Conservation (phyloP, 2,888 invertebrate species). For the Eurytoma adleriae region DNA sequence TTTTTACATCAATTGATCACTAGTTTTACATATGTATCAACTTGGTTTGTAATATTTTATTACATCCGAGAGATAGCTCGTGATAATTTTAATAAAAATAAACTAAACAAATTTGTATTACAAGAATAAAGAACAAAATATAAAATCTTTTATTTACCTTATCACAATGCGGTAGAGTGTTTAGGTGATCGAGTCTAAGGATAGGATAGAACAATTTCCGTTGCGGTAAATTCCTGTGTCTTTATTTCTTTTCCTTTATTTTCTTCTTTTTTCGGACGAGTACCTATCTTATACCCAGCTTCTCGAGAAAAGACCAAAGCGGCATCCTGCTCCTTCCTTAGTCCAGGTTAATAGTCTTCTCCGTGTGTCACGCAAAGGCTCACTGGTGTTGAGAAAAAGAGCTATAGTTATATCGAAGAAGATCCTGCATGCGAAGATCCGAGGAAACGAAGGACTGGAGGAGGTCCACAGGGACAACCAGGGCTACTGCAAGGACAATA, state of each 20-base stretch:
- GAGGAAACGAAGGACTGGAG: not conserved
- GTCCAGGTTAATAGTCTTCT: not conserved
- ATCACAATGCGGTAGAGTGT: not conserved
- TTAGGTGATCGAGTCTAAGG: slow-evolving; percentile 1
- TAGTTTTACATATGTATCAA: too few species aligned
- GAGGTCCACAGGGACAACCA: not conserved
- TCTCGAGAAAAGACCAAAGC: too few species aligned
- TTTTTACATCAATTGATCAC: too few species aligned
- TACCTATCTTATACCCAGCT: not conserved
- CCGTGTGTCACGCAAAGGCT: not conserved
- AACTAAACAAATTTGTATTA: too few species aligned
- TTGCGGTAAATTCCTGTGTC: slow-evolving; percentile 39
- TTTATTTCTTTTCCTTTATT: slow-evolving; percentile 53
- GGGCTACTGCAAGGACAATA: slow-evolving; percentile 63
- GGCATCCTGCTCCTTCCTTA: too few species aligned
- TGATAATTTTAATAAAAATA: too few species aligned
- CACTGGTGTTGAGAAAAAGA: not conserved
- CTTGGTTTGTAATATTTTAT: too few species aligned
- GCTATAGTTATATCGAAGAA: too few species aligned
- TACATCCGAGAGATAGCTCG: too few species aligned
- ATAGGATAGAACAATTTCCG: slow-evolving; percentile 7
- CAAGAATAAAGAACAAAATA: too few species aligned
- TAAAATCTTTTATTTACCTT: too few species aligned
- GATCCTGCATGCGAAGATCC: not conserved
- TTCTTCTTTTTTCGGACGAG: not conserved